Conservation (phyloP, 2,113 vertebrate species). For the Limanda limanda region DNA sequence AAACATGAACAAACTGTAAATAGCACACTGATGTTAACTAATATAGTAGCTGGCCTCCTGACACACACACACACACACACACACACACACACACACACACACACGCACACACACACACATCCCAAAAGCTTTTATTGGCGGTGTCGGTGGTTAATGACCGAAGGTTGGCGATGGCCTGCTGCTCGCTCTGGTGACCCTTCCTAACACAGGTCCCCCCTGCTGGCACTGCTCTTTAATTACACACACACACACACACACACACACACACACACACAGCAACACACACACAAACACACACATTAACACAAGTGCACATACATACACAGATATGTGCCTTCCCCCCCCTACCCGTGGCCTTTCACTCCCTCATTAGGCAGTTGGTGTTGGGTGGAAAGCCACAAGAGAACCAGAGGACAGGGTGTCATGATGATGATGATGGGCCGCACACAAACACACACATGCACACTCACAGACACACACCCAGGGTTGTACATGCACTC, state of each 20-base stretch:
- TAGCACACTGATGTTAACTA: slow-evolving; percentile 18
- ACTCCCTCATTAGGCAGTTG: slow-evolving; percentile 75
- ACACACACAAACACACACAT: neutral
- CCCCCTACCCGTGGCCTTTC: slow-evolving; percentile 72
- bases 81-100: slow-evolving; percentile 17
- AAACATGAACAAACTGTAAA: slow-evolving; percentile 34
- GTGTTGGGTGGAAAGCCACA: slow-evolving; percentile 67
- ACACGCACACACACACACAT: slow-evolving; percentile 21
- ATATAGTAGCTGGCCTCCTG: slow-evolving; percentile 42
- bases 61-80: slow-evolving; percentile 24
- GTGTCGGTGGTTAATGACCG: slow-evolving; percentile 75
- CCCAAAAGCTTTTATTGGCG: slow-evolving; percentile 51
- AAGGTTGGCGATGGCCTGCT: slow-evolving; percentile 74
- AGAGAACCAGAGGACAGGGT: slow-evolving; percentile 62
- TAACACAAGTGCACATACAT: slow-evolving; percentile 26
- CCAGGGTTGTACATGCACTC: slow-evolving; percentile 33
- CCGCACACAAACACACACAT: slow-evolving; percentile 1
- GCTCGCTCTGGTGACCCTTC: slow-evolving; percentile 75
- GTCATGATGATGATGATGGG: slow-evolving; percentile 41
- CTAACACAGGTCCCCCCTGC: slow-evolving; percentile 71
- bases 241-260: slow-evolving; percentile 45
- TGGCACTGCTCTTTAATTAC: slow-evolving; percentile 75
- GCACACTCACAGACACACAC: neutral
- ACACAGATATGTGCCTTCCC: slow-evolving; percentile 25
- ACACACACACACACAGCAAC: slow-evolving; percentile 38